Conservation (phyloP, 2,888 invertebrate genomes). For the Scaptomyza caliginosa region DNA sequence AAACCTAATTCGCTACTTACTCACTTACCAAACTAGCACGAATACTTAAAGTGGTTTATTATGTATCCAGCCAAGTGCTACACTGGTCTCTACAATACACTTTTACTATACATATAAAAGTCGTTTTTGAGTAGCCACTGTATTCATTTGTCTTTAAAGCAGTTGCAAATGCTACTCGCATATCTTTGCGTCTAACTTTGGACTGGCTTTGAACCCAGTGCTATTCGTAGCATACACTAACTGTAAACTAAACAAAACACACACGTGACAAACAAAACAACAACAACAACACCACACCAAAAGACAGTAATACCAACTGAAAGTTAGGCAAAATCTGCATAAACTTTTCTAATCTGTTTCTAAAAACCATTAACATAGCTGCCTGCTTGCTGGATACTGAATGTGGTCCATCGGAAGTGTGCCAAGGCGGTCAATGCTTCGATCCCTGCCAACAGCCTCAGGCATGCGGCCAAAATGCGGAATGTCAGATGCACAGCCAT, state of each 20-base stretch:
- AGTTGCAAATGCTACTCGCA: background rate
- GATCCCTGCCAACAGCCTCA: conserved; percentile 91
- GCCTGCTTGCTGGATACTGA: conserved; percentile 92
- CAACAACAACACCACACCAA: conserved; percentile 44
- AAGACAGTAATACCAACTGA: conserved; percentile 35
- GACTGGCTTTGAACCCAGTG: conserved; percentile 44
- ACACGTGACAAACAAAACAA: conserved; percentile 37
- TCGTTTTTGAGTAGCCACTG: background rate
- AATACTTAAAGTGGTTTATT: conserved; percentile 2
- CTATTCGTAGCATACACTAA: conserved; percentile 56
- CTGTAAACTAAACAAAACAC: conserved; percentile 45
- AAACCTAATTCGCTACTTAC: conserved; percentile 44
- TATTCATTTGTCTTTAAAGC: background rate
- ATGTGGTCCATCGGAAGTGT: conserved; percentile 91
- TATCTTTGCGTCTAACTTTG: conserved; percentile 21
- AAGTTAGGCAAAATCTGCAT: background rate
- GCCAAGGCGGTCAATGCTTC: conserved; percentile 91
- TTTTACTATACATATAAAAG: background rate
- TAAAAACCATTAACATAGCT: conserved; percentile 84
- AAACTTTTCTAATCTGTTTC: conserved; percentile 20
- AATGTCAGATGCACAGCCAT: conserved; percentile 90
- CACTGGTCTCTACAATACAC: background rate
- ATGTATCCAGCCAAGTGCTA: background rate
- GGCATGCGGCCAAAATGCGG: conserved; percentile 93
- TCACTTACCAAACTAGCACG: conserved; percentile 60